Percentiles rank a stretch among this genome's conserved stretches.
Evolutionary conservation across 35 echinoderm and acorn worm species (phyloP).

Genomic region (Strongylocentrotus purpuratus): DNA sequence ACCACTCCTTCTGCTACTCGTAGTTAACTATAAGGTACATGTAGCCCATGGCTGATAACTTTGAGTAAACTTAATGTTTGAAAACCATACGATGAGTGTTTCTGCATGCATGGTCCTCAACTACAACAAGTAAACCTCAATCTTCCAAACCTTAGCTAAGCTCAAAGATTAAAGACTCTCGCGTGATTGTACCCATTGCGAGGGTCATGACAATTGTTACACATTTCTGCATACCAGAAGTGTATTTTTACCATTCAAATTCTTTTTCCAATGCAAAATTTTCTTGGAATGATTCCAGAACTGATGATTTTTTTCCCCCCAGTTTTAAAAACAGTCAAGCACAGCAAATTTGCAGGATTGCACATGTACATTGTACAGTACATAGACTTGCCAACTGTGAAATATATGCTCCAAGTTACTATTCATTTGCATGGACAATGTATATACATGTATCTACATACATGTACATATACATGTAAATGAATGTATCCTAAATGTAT

Average conservation of each 20-base stretch:
- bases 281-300: neutral
- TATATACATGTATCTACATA: neutral
- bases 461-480: neutral
- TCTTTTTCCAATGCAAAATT: neutral
- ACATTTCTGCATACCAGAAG: neutral
- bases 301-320: neutral
- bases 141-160: too few relatives aligned
- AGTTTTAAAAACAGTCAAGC: neutral
- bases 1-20: too few relatives aligned
- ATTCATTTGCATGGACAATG: neutral
- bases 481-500: neutral
- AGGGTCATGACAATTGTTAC: neutral
- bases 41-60: too few relatives aligned
- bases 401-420: neutral
- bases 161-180: too few relatives aligned
- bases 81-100: too few relatives aligned
- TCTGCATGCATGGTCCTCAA: too few relatives aligned
- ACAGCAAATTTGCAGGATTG: neutral
- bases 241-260: too few relatives aligned
- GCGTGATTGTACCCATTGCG: too few relatives aligned
- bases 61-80: too few relatives aligned
- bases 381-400: neutral
- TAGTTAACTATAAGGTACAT: too few relatives aligned
- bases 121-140: too few relatives aligned
- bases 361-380: neutral